Base-by-base conservation (phyloP, 2,888 invertebrate genomes). In the Cryptosula pallasiana region DNA sequence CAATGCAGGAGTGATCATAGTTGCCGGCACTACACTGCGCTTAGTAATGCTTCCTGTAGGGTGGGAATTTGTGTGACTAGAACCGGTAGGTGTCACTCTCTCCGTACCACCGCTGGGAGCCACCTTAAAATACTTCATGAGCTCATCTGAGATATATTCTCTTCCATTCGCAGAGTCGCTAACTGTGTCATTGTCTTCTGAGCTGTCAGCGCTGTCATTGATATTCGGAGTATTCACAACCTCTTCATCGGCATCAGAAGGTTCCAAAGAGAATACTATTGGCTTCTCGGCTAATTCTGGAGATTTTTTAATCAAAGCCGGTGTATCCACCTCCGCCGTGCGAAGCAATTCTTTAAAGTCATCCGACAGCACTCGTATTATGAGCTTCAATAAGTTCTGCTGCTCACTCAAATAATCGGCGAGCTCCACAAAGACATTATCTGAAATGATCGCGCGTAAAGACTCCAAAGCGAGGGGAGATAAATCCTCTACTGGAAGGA, bases 381-480 rank as follows among this genome's bases (percentile, higher is more conserved):
- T 16, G 3, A 63, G 32, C 63, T 63, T 63, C 9, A 63, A 27
- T 5, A 63, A n/a, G n/a, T 63, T 63, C 32, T 63, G 25, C 32
- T 63, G 20, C 32, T 32, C 2, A 63, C 29, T 63, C 5, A 63
- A 32, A 63, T 63, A 63, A 2, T 25, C 29, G 2, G 32, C 25
- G 5, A 63, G 63, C 34, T 63, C 32, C 9, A 13, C 2, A 5
- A 63, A 13, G 5, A 63, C 32, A 63, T 63, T 63, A 3, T 63
- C 63, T 13, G 63, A 63, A 32, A 63, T 63, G 27, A 63, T 63
- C 13, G 32, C 27, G 32, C 29, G 13, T 63, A 63, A 13, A 25
- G 63, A 27, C 34, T 63, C 63, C 32, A 63, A 63, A 13, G 63
- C 63, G 5, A 63, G 13, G 34, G 63, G 63, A 5, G 63, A 63